Base-by-base conservation (phyloP, 30 jellyfish, hydroid and myxozoan genomes). In the Sanderia malayensis region DNA sequence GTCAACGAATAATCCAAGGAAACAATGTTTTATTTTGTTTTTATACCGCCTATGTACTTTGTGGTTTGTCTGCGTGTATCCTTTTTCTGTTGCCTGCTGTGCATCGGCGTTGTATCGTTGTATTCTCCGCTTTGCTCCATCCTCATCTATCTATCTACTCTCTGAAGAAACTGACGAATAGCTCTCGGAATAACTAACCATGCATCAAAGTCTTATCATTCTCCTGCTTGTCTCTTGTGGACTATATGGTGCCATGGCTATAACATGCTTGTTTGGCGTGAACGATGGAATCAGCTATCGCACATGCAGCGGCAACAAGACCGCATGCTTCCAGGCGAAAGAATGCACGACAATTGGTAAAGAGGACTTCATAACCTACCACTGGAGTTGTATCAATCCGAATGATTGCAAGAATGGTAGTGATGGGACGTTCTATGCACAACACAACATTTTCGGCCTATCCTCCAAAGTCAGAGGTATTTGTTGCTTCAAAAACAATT, bases 251-350 rank as follows among this genome's bases (percentile, higher is more conserved):
- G 52, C 13, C 52, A 37, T 4, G 52, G 13, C 52, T 37, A 4
- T 37, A 4, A 37, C 52, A 30, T 62, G 74, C 74, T 9, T 49
- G 15, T 49, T 23, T 18, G 74, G 74, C 0, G 4, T 62, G 18
- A 28, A 62, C 4, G 30, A 62, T 22, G 3, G 27, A 1, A 0
- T 27, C 15, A 55, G 28, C 15, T 25, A 25, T 30, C 17, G 31
- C 17, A 6, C 6, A 13, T 37, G 52, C 52, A 13, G 58, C 7
- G 2, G 20, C 7, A 20, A 59, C 44, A 17, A 21, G 3, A 62
- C 44, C 25, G 74, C 74, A 29, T 62, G 74, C 30, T 62, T 62
- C 30, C 52, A 37, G 52, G 6, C 52, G 6, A 37, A 37, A 13
- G 13, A 37, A 13, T 37, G 52, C 13, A 37, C 6, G 13, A 13